phyloP scores from a whole-genome alignment of 2,797 vertebrate species.

The Catostomus latipinnis region DNA sequence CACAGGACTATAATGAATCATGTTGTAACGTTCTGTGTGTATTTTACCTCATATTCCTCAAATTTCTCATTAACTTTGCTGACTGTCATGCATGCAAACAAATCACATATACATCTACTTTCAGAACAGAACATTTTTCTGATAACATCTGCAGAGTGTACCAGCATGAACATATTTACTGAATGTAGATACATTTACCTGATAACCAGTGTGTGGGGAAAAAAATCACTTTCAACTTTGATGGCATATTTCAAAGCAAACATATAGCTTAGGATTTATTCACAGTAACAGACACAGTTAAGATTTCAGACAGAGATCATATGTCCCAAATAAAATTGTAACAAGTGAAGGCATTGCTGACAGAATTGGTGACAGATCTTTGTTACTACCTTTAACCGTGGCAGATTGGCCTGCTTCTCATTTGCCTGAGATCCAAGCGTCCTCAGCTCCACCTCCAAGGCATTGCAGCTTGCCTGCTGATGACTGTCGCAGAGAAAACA shows the following conservation, averaged over 20 bases:
- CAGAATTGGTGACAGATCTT: slow-evolving; percentile 31
- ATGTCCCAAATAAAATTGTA: slow-evolving; percentile 11
- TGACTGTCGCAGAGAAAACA: slow-evolving; percentile 61
- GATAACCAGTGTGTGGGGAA: slow-evolving; percentile 6
- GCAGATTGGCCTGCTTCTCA: slow-evolving; percentile 46
- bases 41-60: not conserved
- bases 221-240: not conserved
- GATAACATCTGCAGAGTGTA: slow-evolving; percentile 11
- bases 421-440: slow-evolving; percentile 66
- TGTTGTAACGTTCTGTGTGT: too few species aligned
- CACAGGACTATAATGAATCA: not conserved
- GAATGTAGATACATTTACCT: slow-evolving; percentile 16
- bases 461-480: slow-evolving; percentile 72
- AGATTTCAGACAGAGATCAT: slow-evolving; percentile 30
- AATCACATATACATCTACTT: not conserved
- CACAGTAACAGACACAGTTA: not conserved
- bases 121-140: not conserved
- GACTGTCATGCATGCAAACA: not conserved
- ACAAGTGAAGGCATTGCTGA: slow-evolving; percentile 40
- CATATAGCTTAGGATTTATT: slow-evolving; percentile 13
- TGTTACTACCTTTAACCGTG: slow-evolving; percentile 35
- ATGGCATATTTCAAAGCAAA: slow-evolving; percentile 38
- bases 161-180: slow-evolving; percentile 14
- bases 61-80: not conserved
- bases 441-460: slow-evolving; percentile 70